Conservation (phyloP, 2,888 invertebrate species). For the Lasioglossum vierecki region DNA sequence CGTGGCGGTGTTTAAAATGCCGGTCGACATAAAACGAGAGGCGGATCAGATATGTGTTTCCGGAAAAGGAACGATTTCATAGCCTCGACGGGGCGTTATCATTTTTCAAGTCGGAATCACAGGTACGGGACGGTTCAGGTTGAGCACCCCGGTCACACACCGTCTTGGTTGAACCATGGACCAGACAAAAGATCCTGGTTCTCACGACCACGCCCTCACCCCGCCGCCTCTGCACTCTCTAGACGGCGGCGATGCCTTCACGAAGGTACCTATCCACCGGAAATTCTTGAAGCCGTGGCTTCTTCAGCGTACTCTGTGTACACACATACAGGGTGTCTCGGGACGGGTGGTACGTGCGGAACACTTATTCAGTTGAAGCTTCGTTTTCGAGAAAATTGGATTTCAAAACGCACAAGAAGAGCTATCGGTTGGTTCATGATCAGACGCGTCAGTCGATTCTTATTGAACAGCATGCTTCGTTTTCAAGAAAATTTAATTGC, state of each 20-base stretch:
- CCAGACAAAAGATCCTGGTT: constrained; percentile 81
- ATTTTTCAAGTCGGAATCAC: background rate
- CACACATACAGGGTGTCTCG: constrained; percentile 18
- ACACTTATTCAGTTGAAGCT: background rate
- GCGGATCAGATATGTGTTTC: background rate
- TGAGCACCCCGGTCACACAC: constrained; percentile 75
- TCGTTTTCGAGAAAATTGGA: background rate
- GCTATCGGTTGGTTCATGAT: background rate
- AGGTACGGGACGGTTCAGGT: constrained; percentile 45
- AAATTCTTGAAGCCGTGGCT: constrained; percentile 72
- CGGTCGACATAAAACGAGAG: background rate
- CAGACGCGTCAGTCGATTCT: no score
- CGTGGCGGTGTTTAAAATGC: background rate
- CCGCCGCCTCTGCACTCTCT: constrained; percentile 68
- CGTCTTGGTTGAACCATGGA: constrained; percentile 73
- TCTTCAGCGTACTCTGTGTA: constrained; percentile 55
- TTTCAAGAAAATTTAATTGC: no score
- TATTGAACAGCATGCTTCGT: no score
- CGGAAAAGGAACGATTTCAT: background rate
- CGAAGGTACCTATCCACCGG: constrained; percentile 77
- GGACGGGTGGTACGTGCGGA: background rate
- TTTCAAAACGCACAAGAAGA: background rate
- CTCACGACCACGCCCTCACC: constrained; percentile 81
- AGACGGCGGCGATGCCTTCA: constrained; percentile 73
- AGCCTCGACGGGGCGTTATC: background rate